These are phyloP conservation scores for Callosobruchus maculatus DNA, from an alignment of 2,888 invertebrate genomes.

Conservation along the genomic window DNA sequence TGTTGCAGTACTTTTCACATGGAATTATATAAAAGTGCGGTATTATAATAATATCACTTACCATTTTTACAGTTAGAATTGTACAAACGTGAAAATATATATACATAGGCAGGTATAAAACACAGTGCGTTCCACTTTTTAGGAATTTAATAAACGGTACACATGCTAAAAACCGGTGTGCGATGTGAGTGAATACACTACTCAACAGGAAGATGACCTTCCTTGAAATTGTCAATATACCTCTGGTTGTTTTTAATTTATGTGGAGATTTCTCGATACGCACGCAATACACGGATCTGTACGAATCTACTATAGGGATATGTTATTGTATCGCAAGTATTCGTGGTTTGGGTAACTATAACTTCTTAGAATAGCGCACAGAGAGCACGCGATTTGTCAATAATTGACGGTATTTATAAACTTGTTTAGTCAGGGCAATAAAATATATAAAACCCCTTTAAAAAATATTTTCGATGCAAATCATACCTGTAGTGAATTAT, in stretches of 20 bases:
- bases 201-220: not conserved
- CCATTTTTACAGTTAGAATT: not conserved
- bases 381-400: not conserved
- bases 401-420: too few relatives aligned
- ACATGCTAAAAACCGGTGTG: not conserved
- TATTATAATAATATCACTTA: not conserved
- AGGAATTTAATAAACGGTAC: not conserved
- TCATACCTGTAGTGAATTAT: too few relatives aligned
- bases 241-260: not conserved
- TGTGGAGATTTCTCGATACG: not conserved
- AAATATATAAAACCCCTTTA: too few relatives aligned
- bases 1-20: too few relatives aligned
- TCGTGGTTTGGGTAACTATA: too few relatives aligned
- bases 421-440: too few relatives aligned
- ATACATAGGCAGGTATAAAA: not conserved
- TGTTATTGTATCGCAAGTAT: too few relatives aligned
- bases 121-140: not conserved
- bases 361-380: not conserved
- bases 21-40: not conserved
- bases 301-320: too few relatives aligned
- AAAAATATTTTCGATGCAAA: too few relatives aligned
- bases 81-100: not conserved
- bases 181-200: not conserved
- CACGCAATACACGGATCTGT: not conserved
- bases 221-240: not conserved